A percentile compares a stretch with the other conserved stretches of the same genome.
Evolutionary conservation across 2,888 invertebrate genomes (phyloP).

Genomic region (Cerceris ruficornis): DNA sequence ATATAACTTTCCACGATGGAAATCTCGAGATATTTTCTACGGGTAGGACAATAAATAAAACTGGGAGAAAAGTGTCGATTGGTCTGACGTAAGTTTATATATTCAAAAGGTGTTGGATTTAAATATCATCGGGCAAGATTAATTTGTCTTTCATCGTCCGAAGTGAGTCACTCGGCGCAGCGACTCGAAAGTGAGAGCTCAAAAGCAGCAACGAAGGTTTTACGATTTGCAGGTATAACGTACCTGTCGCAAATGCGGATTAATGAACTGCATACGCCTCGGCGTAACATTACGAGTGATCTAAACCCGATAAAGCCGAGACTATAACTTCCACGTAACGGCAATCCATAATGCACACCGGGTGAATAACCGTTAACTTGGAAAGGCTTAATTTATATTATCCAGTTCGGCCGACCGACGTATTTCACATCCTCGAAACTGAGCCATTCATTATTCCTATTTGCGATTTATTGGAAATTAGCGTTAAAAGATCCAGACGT

Average conservation of each 20-base stretch:
- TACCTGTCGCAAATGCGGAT: conserved; percentile 73
- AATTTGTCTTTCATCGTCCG: conserved; percentile 3
- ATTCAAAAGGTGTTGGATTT: background rate
- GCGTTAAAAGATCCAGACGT: too few relatives aligned
- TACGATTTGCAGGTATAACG: conserved; percentile 45
- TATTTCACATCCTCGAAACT: conserved; percentile 54
- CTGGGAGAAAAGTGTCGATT: too few relatives aligned
- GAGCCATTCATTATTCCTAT: conserved; percentile 29
- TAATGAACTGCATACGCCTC: conserved; percentile 74
- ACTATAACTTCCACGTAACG: conserved; percentile 54
- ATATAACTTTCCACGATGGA: too few relatives aligned
- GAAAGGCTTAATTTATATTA: conserved; percentile 68
- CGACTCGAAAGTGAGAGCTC: conserved; percentile 59
- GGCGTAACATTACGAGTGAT: conserved; percentile 73
- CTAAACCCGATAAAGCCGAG: conserved; percentile 74
- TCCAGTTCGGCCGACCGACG: conserved; percentile 61
- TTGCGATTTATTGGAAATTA: too few relatives aligned
- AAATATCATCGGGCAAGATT: conserved; percentile 2
- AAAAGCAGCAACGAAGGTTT: conserved; percentile 40
- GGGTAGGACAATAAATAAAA: too few relatives aligned
- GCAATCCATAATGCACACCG: conserved; percentile 56
- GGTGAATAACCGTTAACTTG: conserved; percentile 45
- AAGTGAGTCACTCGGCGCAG: background rate
- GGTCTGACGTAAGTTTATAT: background rate
- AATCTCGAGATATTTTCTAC: too few relatives aligned